Percentiles rank a stretch among this genome's conserved stretches.
Conservation (phyloP, 2,888 invertebrate genomes). For the Ophion ventricosus region DNA sequence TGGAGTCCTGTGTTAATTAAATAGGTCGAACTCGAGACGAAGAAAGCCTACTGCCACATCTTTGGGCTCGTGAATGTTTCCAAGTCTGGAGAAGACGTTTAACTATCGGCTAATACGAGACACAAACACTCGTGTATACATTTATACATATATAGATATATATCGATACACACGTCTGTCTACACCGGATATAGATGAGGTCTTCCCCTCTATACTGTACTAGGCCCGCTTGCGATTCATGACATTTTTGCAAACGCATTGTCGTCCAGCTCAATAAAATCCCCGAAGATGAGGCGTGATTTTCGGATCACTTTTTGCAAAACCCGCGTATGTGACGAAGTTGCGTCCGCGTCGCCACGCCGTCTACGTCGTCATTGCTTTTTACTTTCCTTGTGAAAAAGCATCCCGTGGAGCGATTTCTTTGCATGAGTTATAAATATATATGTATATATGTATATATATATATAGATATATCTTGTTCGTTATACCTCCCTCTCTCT, state of each 20-base stretch:
- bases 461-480: background rate
- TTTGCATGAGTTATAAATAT: background rate
- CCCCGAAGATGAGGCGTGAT: background rate
- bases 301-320: background rate
- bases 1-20: constrained; percentile 41
- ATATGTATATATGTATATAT: constrained; percentile 3
- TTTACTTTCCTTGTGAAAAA: constrained; percentile 10
- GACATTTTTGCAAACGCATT: background rate
- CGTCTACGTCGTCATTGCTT: constrained; percentile 18
- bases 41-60: constrained; percentile 45
- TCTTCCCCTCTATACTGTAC: constrained; percentile 3
- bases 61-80: constrained; percentile 3
- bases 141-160: background rate
- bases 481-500: constrained; percentile 16
- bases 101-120: constrained; percentile 48
- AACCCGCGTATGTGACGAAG: background rate
- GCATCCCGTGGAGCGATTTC: constrained; percentile 6
- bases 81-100: constrained; percentile 16
- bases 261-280: background rate
- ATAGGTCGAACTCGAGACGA: constrained; percentile 64
- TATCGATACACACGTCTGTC: background rate
- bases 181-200: constrained; percentile 28
- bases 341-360: background rate
- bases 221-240: too few species aligned
- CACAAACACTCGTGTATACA: background rate